phyloP scores from a whole-genome alignment of 2,113 vertebrate species.

The Mobula hypostoma region DNA sequence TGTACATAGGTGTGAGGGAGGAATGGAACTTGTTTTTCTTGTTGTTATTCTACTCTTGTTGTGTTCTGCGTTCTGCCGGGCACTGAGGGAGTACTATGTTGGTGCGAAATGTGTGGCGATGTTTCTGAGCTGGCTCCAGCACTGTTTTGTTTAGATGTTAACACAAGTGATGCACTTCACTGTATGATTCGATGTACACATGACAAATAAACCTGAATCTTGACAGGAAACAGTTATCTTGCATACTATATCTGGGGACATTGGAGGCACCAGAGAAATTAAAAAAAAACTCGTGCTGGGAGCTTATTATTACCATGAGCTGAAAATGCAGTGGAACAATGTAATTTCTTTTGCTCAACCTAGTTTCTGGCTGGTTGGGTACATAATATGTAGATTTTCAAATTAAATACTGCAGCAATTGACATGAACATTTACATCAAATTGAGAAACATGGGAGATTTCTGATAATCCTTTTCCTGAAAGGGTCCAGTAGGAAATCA shows the following conservation, averaged over 20 bases:
- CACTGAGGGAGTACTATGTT: too few species aligned
- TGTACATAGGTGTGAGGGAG: too few species aligned
- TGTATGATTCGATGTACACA: too few species aligned
- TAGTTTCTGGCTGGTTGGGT: neutral
- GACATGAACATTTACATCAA: conserved; percentile 15
- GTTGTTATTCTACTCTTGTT: too few species aligned
- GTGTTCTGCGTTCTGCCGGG: too few species aligned
- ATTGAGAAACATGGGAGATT: conserved; percentile 16
- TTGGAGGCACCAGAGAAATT: neutral
- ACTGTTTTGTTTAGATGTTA: too few species aligned
- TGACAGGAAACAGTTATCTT: too few species aligned
- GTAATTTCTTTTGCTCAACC: neutral
- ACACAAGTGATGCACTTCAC: too few species aligned
- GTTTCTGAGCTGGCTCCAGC: too few species aligned
- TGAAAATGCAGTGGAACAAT: neutral
- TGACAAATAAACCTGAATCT: too few species aligned
- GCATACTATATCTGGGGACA: neutral
- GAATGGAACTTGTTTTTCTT: too few species aligned
- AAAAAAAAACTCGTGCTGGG: neutral
- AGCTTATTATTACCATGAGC: neutral
- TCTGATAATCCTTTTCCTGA: neutral
- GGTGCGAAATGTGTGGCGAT: too few species aligned
- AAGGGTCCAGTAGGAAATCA: conserved; percentile 27
- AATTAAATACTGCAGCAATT: neutral
- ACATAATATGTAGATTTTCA: conserved; percentile 19